A percentile compares a stretch with the other conserved stretches of the same genome.
phyloP scores from a whole-genome alignment of 2,113 vertebrate species.

The Pseudorhombus dupliciocellatus region DNA sequence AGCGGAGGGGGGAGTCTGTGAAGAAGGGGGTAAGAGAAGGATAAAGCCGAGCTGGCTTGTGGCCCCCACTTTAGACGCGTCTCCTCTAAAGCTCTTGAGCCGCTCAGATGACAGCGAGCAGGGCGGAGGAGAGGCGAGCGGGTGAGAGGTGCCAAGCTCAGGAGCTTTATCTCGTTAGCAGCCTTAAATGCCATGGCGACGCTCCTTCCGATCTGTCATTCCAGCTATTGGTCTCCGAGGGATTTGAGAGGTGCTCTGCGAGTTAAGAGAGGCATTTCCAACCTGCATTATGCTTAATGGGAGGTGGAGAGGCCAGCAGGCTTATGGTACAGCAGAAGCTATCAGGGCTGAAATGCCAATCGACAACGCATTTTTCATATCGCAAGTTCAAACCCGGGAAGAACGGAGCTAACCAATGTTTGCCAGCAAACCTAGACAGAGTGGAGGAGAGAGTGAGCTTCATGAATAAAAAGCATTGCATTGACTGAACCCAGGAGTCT shows the following conservation, averaged over 20 bases:
- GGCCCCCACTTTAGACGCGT: conserved; percentile 72
- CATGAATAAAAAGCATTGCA: conserved; percentile 39
- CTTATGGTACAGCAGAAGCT: conserved; percentile 68
- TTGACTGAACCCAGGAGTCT: conserved; percentile 1
- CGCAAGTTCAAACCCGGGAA: conserved; percentile 50
- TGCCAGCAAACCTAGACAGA: conserved; percentile 25
- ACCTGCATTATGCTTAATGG: conserved; percentile 76
- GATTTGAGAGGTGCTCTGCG: conserved; percentile 73
- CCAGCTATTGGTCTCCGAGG: conserved; percentile 71
- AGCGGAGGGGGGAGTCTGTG: conserved; percentile 36
- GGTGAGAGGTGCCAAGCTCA: conserved; percentile 70
- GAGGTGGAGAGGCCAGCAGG: conserved; percentile 74
- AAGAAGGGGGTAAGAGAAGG: conserved; percentile 56
- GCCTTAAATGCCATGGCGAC: conserved; percentile 76
- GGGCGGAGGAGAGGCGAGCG: conserved; percentile 60
- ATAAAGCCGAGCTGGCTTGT: conserved; percentile 68
- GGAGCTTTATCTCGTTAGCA: conserved; percentile 79
- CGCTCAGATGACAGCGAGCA: conserved; percentile 71
- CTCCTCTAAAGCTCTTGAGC: conserved; percentile 79
- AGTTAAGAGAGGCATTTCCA: conserved; percentile 75
- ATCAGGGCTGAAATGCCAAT: conserved; percentile 66
- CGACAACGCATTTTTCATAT: conserved; percentile 64
- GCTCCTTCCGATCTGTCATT: conserved; percentile 73
- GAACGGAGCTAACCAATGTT: conserved; percentile 32
- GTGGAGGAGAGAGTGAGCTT: conserved; percentile 30